These are phyloP conservation scores for Pangasius macronema DNA, from an alignment of 2,797 vertebrate genomes.

Conservation along the genomic window DNA sequence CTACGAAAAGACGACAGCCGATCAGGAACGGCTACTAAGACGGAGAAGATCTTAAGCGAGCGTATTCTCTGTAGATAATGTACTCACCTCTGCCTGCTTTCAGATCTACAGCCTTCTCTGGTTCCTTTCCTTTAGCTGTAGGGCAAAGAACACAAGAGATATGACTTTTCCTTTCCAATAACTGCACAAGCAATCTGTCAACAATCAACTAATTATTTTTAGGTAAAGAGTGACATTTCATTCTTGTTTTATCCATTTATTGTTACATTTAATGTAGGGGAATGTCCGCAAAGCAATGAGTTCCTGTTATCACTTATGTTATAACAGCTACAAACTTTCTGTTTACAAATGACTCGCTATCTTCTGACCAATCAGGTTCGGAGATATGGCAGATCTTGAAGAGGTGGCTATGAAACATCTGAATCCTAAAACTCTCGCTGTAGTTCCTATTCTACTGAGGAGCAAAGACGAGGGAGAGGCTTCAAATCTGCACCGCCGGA, in stretches of 20 bases:
- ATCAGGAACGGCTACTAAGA: background rate
- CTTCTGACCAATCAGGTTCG: too few species aligned
- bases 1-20: background rate
- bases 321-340: too few species aligned
- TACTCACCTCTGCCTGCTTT: conserved; percentile 87
- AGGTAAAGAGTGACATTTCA: background rate
- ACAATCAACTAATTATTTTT: background rate
- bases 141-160: conserved; percentile 51
- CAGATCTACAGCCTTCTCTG: conserved; percentile 83
- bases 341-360: too few species aligned
- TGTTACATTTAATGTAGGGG: background rate
- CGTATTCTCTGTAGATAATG: background rate
- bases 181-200: background rate
- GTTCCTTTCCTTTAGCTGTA: conserved; percentile 95
- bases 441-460: too few species aligned
- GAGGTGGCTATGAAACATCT: background rate
- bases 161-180: background rate
- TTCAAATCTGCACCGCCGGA: background rate
- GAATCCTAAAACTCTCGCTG: background rate
- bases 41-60: background rate
- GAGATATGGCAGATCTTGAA: too few species aligned
- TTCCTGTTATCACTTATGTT: too few species aligned
- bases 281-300: background rate
- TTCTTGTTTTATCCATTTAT: background rate
- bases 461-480: background rate